Evolutionary conservation across 92 coral and sea anemone species (phyloP).

Genomic region (Parazoanthus atlanticus): DNA sequence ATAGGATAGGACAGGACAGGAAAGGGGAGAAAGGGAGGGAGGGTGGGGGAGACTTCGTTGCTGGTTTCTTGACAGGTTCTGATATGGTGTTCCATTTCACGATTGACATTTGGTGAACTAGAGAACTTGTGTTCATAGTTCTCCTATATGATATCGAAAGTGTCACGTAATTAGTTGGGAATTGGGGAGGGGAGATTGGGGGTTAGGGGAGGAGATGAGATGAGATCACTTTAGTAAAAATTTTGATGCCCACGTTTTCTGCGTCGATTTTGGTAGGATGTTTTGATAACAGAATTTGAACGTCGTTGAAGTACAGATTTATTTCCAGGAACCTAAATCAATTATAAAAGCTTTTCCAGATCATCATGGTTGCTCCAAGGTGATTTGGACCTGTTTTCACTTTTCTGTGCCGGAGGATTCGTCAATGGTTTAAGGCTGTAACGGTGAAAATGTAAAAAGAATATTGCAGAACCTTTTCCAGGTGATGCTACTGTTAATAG

Average conservation of each 20-base stretch:
- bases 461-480: no score
- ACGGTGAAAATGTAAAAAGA: no score
- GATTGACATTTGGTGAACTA: no score
- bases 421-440: no score
- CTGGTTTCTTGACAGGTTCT: not conserved
- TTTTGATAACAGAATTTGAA: not conserved
- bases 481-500: not conserved
- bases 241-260: not conserved
- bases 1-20: not conserved
- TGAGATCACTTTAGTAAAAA: no score
- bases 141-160: not conserved
- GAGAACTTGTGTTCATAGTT: not conserved
- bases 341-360: not conserved
- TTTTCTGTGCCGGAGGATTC: not conserved
- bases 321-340: no score
- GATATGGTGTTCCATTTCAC: not conserved
- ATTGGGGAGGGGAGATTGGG: not conserved
- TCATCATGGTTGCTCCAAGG: not conserved
- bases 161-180: no score
- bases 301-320: not conserved
- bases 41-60: not conserved
- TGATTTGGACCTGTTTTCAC: not conserved
- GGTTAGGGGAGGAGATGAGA: not conserved
- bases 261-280: not conserved
- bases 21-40: not conserved